Evolutionary conservation across 2,888 invertebrate species (phyloP).

Genomic region (Coronaproctus castanopsis): DNA sequence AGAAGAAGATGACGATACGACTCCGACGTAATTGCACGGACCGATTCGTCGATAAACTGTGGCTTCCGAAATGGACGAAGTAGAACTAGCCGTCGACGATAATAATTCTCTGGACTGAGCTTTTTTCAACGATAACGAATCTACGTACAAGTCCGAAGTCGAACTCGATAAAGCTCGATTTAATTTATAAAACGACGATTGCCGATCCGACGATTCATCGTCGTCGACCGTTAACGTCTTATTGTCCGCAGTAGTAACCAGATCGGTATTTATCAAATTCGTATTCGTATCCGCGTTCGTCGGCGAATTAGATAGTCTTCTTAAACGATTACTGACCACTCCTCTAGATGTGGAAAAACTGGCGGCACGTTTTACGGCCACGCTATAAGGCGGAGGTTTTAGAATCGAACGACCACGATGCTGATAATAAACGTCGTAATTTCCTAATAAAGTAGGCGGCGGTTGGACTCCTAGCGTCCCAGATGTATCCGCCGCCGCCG

Average conservation of each 20-base stretch:
- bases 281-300: not conserved
- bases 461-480: conserved; percentile 4
- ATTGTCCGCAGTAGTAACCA: conserved; percentile 1
- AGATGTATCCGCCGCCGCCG: conserved; percentile 1
- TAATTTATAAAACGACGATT: not conserved
- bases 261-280: conserved; percentile 1
- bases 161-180: conserved; percentile 9
- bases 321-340: conserved; percentile 1
- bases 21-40: conserved; percentile 7
- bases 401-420: conserved; percentile 2
- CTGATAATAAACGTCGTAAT: not conserved
- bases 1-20: no score
- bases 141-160: conserved; percentile 11
- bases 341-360: conserved; percentile 15
- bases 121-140: conserved; percentile 5
- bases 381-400: conserved; percentile 13
- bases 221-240: not conserved
- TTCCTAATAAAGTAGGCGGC: conserved; percentile 12
- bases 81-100: conserved; percentile 3
- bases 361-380: conserved; percentile 15
- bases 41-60: conserved; percentile 6
- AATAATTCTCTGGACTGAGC: not conserved
- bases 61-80: conserved; percentile 11
- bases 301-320: conserved; percentile 6
- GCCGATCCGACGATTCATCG: not conserved